A percentile compares a stretch with the other conserved stretches of the same genome.
Evolutionary conservation across 2,113 vertebrate species (phyloP).

Genomic region (Sceloporus tristichus): DNA sequence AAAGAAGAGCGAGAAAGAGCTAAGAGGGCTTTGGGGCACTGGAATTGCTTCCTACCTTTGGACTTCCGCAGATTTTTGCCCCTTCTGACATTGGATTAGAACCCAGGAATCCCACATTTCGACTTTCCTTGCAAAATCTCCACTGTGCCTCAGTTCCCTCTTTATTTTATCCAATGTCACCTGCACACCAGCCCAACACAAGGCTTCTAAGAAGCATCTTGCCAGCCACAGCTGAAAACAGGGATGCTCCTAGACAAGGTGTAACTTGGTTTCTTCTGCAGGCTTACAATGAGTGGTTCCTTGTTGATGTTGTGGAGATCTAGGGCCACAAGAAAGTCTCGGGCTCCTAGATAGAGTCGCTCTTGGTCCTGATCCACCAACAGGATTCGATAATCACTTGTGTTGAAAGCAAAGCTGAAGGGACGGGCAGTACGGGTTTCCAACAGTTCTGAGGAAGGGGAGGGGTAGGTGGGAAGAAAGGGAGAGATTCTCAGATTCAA

Average conservation of each 20-base stretch:
- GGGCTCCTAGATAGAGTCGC: conserved; percentile 85
- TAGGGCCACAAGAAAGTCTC: conserved; percentile 86
- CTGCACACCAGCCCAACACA: neutral
- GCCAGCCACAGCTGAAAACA: neutral
- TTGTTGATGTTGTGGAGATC: conserved; percentile 89
- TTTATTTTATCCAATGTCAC: neutral
- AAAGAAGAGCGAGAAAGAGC: neutral
- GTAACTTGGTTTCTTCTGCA: neutral
- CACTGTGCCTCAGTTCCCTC: neutral
- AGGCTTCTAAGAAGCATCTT: no score
- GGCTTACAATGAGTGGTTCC: conserved; percentile 86
- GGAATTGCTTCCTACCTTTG: neutral
- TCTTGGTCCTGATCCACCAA: conserved; percentile 88
- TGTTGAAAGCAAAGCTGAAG: conserved; percentile 87
- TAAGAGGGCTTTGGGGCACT: neutral
- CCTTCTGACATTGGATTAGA: neutral
- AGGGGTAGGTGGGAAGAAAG: neutral
- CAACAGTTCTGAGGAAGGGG: conserved; percentile 76
- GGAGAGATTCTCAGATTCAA: neutral
- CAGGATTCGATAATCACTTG: conserved; percentile 86
- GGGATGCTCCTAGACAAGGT: neutral
- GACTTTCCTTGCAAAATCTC: neutral
- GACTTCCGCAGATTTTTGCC: neutral
- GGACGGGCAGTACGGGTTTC: conserved; percentile 82
- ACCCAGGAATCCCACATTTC: neutral